Base-by-base conservation (phyloP, 2,113 vertebrate species). In the Equus przewalskii region DNA sequence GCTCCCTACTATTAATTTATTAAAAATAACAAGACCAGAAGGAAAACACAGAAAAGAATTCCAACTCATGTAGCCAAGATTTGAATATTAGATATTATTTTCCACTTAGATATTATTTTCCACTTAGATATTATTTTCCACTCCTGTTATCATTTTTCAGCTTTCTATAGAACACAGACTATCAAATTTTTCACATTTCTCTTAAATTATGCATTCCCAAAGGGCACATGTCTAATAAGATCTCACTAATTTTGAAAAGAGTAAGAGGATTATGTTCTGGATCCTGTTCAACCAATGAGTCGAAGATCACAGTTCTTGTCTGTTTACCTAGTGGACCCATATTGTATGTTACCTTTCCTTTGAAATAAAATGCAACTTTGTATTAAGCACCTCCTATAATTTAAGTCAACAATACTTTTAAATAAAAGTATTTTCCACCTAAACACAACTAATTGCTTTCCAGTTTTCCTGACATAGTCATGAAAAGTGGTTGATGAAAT, bases 171-270 rank as follows among this genome's bases (percentile, higher is more conserved):
- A 70, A 24, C 3, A 88, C 13, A 86, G 6, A 65, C 54, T 84
- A 70, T 73, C 11, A 76, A 26, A 54, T 60, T 85, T 75, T 82
- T 76, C 76, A 69, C 36, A 78, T 96, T 93, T 97, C 46, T 90
- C 64, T 84, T 95, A 51, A 91, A 95, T 13, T 21, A 3, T 11
- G 93, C 24, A 75, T 36, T 16, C 19, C 26, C 30, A 89, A 78
- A 94, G 58, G 36, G 7, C 8, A 3, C 41, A 82, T 49, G n/a
- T 58, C 78, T 80, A 91, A 26, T 24, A 51, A 79, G n/a, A 84
- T 19, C 30, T 90, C 41, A 67, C n/a, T 88, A 73, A 93, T 78
- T 24, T 33, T 46, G 18, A 73, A 97, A 72, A 33, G 21, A 91
- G 21, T 56, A 44, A 96, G 22, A 93, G 30, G 26, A 87, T 83